Conservation (phyloP, 2,113 vertebrate species). For the Crypturellus undulatus region DNA sequence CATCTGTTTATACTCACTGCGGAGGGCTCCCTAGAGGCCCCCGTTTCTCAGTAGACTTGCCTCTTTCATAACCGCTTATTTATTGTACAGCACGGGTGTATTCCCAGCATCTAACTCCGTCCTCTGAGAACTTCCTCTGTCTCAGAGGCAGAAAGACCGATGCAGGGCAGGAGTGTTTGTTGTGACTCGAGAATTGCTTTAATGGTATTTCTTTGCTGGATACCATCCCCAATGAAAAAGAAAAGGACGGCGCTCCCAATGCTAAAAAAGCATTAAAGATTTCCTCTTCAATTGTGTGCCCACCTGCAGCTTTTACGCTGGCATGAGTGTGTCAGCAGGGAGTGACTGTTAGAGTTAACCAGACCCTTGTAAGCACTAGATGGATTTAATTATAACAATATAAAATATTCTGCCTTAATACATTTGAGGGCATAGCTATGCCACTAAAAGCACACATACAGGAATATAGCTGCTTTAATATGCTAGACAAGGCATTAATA, state of each 20-base stretch:
- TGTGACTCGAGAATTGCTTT: not conserved
- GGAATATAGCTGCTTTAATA: not conserved
- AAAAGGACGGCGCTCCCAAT: not conserved
- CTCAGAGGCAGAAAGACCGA: slow-evolving; percentile 32
- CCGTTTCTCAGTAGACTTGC: slow-evolving; percentile 43
- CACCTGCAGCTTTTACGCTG: not conserved
- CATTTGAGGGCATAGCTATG: not conserved
- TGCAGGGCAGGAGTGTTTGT: not conserved
- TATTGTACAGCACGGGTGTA: slow-evolving; percentile 43
- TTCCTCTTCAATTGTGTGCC: not conserved
- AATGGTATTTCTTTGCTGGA: not conserved
- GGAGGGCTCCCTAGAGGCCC: slow-evolving; percentile 29
- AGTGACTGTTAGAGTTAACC: not conserved
- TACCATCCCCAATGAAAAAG: not conserved
- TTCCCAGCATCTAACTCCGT: slow-evolving; percentile 69
- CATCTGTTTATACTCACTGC: slow-evolving; percentile 73
- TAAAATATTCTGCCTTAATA: not conserved
- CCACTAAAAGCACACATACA: not conserved
- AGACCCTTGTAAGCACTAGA: not conserved
- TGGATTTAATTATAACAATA: not conserved
- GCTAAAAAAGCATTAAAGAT: not conserved
- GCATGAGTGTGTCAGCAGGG: not conserved
- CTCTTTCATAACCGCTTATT: slow-evolving; percentile 62
- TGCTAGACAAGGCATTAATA: not conserved
- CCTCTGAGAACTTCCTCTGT: slow-evolving; percentile 48